These are phyloP conservation scores for Delphinapterus leucas DNA, from an alignment of 2,113 vertebrate genomes.

Conservation along the genomic window DNA sequence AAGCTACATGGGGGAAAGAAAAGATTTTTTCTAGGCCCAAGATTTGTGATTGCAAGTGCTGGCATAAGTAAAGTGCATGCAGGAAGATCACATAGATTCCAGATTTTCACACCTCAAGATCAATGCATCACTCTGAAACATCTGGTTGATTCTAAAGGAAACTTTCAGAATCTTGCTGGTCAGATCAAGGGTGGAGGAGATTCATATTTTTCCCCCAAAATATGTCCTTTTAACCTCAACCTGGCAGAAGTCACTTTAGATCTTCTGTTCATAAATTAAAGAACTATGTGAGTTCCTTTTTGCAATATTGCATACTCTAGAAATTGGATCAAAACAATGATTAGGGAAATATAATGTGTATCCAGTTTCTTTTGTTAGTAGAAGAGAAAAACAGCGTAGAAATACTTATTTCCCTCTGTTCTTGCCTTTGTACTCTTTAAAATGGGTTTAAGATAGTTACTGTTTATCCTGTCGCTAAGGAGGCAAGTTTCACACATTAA, in stretches of 20 bases:
- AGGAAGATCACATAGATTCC: constrained; percentile 40
- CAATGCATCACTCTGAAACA: constrained; percentile 22
- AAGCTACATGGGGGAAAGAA: background rate
- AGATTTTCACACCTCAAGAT: constrained; percentile 26
- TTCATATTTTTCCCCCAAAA: background rate
- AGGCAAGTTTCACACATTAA: background rate
- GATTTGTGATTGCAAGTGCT: constrained; percentile 26
- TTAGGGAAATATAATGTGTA: background rate
- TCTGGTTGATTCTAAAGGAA: constrained; percentile 34
- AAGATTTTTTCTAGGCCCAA: background rate
- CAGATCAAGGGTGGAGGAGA: background rate
- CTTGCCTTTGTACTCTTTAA: background rate
- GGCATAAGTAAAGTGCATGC: background rate
- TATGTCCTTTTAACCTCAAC: constrained; percentile 46
- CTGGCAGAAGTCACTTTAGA: constrained; percentile 29
- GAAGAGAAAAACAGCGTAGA: background rate
- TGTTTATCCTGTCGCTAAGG: background rate
- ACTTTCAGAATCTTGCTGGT: constrained; percentile 25
- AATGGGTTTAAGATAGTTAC: background rate
- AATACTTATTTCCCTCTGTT: background rate
- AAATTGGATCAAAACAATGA: background rate
- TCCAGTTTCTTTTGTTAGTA: background rate
- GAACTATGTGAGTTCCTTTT: background rate
- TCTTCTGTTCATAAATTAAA: constrained; percentile 33
- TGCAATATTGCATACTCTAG: background rate